Evolutionary conservation across 2,113 vertebrate genomes (phyloP), one percentile per base, ranked within the genome.

Genomic region (Rhegmatorhina hoffmannsi): DNA sequence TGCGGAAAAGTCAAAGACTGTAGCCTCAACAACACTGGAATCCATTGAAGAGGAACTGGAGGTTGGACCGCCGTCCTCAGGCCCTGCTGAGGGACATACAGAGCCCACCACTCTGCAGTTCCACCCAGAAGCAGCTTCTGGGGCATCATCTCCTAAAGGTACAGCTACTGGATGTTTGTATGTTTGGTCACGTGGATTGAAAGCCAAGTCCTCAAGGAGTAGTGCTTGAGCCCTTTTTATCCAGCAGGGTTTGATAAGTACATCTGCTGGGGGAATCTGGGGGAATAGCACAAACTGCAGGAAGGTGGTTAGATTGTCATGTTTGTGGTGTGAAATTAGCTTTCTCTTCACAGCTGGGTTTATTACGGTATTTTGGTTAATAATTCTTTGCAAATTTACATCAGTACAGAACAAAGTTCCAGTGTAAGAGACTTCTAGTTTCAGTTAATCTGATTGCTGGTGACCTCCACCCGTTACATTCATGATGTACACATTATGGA

Each of bases 1-100:
- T 0, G 43, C 36, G 38, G 74, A 92, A 8, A 81, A 14, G 17
- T 52, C 64, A 56, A 92, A 83, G 82, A 24, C 36, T 33, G 1
- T 23, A 77, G 33, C 91, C 70, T 78, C 58, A 43, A 84, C 87
- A 89, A 49, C 94, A 94, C 95, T 87, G 88, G 92, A 97, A 72
- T 92, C 92, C 38, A 88, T 91, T 77, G 34, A 77, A 70, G 88
- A 93, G 69, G 82, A 95, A 29, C 60, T 87, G 81, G 90, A 90
- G n/a, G 47, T 55, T 82, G 84, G 72, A 76, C 38, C 73, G 40
- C 53, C 77, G 44, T 68, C 92, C 26, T 88, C 63, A 3, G 91
- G 38, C 56, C 50, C 69, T 1, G 1, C 53, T 34, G 86, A 91
- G 62, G 59, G 6, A 2, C 46, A 16, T 4, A 11, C 12, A 31